Conservation (phyloP, 2,113 vertebrate genomes). For the Hippocampus guttulatus region DNA sequence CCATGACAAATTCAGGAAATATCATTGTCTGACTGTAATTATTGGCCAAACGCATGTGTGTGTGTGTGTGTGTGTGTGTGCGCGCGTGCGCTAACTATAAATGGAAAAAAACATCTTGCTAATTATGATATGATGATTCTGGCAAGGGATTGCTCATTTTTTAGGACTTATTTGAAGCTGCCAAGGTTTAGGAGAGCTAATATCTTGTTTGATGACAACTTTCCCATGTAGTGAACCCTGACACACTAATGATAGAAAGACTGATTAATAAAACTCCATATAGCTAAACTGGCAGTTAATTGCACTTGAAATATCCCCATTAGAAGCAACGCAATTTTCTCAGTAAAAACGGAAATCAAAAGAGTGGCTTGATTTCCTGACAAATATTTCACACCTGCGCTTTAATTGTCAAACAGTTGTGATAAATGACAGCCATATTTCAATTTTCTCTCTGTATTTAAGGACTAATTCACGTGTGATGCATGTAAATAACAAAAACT, state of each 20-base stretch:
- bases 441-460: slow-evolving; percentile 22
- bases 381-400: too few species aligned
- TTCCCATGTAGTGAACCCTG: slow-evolving; percentile 40
- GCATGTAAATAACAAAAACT: neutral
- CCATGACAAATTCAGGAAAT: neutral
- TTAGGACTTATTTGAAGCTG: slow-evolving; percentile 27
- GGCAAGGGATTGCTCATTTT: slow-evolving; percentile 27
- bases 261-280: neutral
- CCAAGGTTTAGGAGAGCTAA: slow-evolving; percentile 26
- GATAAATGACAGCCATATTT: neutral
- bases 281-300: neutral
- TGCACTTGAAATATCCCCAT: neutral
- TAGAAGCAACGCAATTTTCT: neutral
- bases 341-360: neutral
- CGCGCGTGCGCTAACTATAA: neutral
- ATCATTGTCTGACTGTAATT: slow-evolving; percentile 6
- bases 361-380: neutral
- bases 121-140: slow-evolving; percentile 23
- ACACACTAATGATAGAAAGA: slow-evolving; percentile 5
- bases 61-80: neutral
- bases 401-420: neutral
- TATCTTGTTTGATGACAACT: slow-evolving; percentile 34
- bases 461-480: neutral
- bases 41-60: neutral
- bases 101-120: neutral